These are phyloP conservation scores for Nomada goodeniana DNA, from an alignment of 2,888 invertebrate species.

Conservation along the genomic window DNA sequence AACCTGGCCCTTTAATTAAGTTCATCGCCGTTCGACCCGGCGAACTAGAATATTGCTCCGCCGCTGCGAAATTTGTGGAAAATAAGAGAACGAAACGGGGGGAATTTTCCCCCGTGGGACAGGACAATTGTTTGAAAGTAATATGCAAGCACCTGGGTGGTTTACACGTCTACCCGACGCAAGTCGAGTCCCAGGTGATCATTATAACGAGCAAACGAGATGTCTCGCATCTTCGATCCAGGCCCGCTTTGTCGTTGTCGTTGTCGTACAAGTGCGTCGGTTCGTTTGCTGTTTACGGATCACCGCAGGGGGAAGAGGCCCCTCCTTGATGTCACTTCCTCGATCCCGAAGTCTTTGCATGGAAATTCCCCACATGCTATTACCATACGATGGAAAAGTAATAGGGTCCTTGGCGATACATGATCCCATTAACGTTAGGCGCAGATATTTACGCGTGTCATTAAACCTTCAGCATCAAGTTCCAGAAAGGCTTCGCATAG, in stretches of 20 bases:
- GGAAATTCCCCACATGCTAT: constrained; percentile 10
- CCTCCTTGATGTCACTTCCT: constrained; percentile 16
- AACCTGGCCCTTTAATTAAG: too few relatives aligned
- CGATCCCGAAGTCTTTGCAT: constrained; percentile 13
- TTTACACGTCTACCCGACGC: constrained; percentile 28
- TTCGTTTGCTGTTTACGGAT: constrained; percentile 55
- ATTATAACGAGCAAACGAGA: constrained; percentile 5
- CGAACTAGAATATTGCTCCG: too few relatives aligned
- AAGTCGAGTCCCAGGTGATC: constrained; percentile 11
- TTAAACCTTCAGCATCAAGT: neutral
- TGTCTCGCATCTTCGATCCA: constrained; percentile 15
- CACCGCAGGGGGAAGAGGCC: constrained; percentile 35
- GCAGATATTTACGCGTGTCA: constrained; percentile 14
- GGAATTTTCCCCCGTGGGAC: too few relatives aligned
- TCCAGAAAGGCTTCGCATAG: too few relatives aligned
- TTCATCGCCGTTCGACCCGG: too few relatives aligned
- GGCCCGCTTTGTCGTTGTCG: constrained; percentile 15
- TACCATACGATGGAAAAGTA: constrained; percentile 21
- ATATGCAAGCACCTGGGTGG: constrained; percentile 18
- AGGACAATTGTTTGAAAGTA: constrained; percentile 50
- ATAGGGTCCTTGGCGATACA: constrained; percentile 8
- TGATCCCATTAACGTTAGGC: constrained; percentile 21
- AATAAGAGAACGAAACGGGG: too few relatives aligned
- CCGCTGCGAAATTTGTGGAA: too few relatives aligned
- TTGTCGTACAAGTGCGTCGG: constrained; percentile 15